Evolutionary conservation across 2,797 vertebrate species (phyloP).

Genomic region (Myotis pilosus): DNA sequence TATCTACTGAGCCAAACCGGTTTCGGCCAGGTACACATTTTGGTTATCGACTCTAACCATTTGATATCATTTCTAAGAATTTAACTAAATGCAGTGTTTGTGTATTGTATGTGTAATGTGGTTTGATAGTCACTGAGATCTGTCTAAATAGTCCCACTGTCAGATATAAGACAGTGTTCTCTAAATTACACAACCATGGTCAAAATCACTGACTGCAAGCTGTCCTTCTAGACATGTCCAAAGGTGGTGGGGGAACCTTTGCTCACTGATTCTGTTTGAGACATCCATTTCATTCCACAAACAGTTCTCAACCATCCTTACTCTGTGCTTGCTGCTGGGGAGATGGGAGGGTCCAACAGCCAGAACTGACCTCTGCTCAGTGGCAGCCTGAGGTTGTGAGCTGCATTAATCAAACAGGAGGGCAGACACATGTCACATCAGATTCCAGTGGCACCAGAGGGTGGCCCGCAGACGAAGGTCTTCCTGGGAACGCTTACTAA

Average conservation of each 20-base stretch:
- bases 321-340: accelerated
- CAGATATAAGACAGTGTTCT: background rate
- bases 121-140: background rate
- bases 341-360: accelerated
- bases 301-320: accelerated
- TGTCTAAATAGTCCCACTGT: background rate
- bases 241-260: background rate
- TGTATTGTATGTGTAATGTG: background rate
- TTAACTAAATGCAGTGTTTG: background rate
- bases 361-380: background rate
- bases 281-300: background rate
- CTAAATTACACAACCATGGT: background rate
- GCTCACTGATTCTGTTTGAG: background rate
- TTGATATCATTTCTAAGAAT: background rate
- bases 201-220: background rate
- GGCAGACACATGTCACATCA: background rate
- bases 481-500: background rate
- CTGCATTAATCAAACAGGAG: accelerated
- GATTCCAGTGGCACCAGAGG: accelerated
- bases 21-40: background rate
- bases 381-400: too few relatives aligned
- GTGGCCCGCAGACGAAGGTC: accelerated
- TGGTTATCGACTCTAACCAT: background rate
- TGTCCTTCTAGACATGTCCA: background rate
- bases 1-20: too few relatives aligned